A percentile compares a stretch with the other conserved stretches of the same genome.
phyloP scores from a whole-genome alignment of 2,797 vertebrate genomes.

The Anguilla pacifica region DNA sequence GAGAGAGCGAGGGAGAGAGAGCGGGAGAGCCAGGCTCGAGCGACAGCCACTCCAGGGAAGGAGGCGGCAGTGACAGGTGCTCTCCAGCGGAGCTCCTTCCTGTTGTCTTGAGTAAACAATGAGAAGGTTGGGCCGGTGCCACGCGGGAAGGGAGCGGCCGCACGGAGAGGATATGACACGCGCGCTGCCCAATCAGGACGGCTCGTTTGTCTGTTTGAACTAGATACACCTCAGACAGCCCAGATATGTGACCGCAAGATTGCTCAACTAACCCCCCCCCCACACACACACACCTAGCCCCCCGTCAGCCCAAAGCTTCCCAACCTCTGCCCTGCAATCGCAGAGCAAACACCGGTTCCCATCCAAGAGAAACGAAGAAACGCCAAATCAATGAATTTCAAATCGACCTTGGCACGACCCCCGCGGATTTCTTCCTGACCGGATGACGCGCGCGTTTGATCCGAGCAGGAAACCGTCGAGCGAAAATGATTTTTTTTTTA shows the following conservation, averaged over 20 bases:
- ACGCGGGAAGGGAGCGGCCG: slow-evolving; percentile 66
- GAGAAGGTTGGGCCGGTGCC: slow-evolving; percentile 65
- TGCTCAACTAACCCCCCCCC: not conserved
- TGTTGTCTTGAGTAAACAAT: slow-evolving; percentile 73
- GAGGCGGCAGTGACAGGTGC: slow-evolving; percentile 76
- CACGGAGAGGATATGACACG: not conserved
- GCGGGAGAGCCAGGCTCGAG: not conserved
- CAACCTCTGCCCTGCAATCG: not conserved
- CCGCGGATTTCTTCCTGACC: not conserved
- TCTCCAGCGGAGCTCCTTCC: slow-evolving; percentile 63
- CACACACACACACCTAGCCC: not conserved
- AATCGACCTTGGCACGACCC: not conserved
- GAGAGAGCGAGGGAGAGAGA: not conserved
- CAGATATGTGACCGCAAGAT: not conserved
- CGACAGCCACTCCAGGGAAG: slow-evolving; percentile 60
- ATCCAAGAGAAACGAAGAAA: not conserved
- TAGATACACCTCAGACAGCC: not conserved
- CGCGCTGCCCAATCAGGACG: not conserved
- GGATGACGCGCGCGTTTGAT: not conserved
- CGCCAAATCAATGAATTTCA: not conserved
- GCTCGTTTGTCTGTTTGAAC: not conserved
- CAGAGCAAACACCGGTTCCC: not conserved
- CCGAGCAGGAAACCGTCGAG: not conserved
- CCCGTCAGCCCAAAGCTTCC: not conserved
- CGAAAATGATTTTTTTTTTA: not conserved